Base-by-base conservation (phyloP, 2,113 vertebrate genomes). In the Datnioides undecimradiatus region DNA sequence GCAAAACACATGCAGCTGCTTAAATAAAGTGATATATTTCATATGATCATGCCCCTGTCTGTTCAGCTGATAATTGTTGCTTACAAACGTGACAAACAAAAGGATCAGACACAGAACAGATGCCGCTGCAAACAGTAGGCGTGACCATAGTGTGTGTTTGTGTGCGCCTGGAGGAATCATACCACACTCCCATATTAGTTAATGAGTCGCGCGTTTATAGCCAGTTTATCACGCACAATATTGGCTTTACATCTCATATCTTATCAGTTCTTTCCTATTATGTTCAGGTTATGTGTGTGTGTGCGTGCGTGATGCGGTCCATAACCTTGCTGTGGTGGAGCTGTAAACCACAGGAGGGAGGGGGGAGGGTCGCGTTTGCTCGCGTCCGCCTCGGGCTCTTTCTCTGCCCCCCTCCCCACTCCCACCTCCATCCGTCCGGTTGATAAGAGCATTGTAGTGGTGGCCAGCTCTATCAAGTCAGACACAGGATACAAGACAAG, bases 361-460 rank as follows among this genome's bases (percentile, higher is more conserved):
- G 67, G 81, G 25, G 66, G 48, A 31, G 52, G 80, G 57, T 55
- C 59, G 23, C 55, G 36, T 75, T 21, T 62, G 8, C 46, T 38
- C 21, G 10, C n/a, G n/a, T 25, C 68, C 29, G 33, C 33, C 49
- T 73, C 33, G 2, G 38, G 73, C 60, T 66, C 43, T 19, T 23
- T 43, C 65, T 45, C 21, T 66, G 21, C 64, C 51, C 60, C 60
- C 69, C 46, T 51, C 46, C 75, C 67, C 27, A 34, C 66, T 51
- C 51, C 76, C 70, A 55, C 36, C 74, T 73, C 74, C 64, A 54
- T 69, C 73, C 74, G 41, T 72, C 73, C 52, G 51, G 36, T 33
- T 31, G 58, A 46, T 73, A 48, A 46, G 6, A 66, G 9, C 60
- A 7, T 64, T 72, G 62, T 25, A 38, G 43, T 19, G 23, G 9